These are phyloP conservation scores for Mythimna ferrago DNA, from an alignment of 2,888 invertebrate species.

Conservation along the genomic window DNA sequence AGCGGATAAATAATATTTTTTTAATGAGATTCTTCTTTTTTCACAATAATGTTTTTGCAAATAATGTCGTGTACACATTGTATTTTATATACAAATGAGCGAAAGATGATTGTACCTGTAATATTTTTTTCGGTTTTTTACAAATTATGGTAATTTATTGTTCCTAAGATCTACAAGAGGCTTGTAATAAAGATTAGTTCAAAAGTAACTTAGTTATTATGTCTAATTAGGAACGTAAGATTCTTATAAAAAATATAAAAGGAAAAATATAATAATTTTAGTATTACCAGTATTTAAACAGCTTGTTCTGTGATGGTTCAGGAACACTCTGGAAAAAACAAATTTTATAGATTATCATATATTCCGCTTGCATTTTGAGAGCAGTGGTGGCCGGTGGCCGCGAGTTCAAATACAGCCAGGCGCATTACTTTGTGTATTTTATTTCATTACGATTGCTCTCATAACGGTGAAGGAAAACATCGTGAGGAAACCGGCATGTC, in stretches of 20 bases:
- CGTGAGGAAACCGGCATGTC: too few relatives aligned
- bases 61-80: constrained; percentile 8
- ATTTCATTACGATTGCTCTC: too few relatives aligned
- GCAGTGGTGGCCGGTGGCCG: too few relatives aligned
- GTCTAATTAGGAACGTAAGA: too few relatives aligned
- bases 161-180: too few relatives aligned
- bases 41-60: background rate
- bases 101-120: background rate
- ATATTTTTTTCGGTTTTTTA: background rate
- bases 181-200: too few relatives aligned
- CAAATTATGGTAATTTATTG: background rate
- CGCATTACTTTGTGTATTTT: too few relatives aligned
- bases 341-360: background rate
- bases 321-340: constrained; percentile 25
- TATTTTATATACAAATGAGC: background rate
- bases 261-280: background rate
- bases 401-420: too few relatives aligned
- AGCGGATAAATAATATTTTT: constrained; percentile 5
- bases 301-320: background rate
- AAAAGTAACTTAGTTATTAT: too few relatives aligned
- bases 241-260: too few relatives aligned
- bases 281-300: constrained; percentile 12
- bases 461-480: too few relatives aligned
- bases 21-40: constrained; percentile 17
- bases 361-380: too few relatives aligned